These are phyloP conservation scores for Rattus rattus DNA, from an alignment of 2,113 vertebrate species.

Conservation along the genomic window DNA sequence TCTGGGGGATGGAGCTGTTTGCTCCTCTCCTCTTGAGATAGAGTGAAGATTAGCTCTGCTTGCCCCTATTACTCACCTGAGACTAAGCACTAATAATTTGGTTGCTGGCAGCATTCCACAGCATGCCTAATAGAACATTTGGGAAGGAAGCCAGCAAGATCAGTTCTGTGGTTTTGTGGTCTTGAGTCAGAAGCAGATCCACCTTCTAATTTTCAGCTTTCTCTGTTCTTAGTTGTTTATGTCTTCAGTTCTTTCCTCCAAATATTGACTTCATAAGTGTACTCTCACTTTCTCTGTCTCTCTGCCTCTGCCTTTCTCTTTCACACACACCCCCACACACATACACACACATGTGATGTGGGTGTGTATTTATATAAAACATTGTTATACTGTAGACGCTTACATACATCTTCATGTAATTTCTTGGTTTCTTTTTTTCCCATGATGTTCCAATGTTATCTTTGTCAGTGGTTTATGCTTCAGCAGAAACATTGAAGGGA, in stretches of 20 bases:
- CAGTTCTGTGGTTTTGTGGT: slow-evolving; percentile 43
- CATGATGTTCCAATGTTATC: background rate
- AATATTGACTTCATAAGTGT: slow-evolving; percentile 1
- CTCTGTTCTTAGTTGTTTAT: background rate
- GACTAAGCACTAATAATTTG: slow-evolving; percentile 69
- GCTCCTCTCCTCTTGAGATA: background rate
- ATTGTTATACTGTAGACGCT: background rate
- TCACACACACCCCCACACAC: too few relatives aligned
- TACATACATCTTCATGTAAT: background rate
- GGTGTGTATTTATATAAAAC: background rate
- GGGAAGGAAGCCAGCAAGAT: slow-evolving; percentile 68
- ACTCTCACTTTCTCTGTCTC: background rate
- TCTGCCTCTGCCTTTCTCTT: background rate
- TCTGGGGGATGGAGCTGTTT: slow-evolving; percentile 16
- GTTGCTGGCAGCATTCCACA: slow-evolving; percentile 70
- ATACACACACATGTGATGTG: too few relatives aligned
- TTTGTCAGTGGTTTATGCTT: background rate
- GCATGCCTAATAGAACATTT: slow-evolving; percentile 65
- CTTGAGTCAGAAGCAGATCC: slow-evolving; percentile 8
- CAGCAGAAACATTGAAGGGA: background rate
- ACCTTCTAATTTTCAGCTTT: slow-evolving; percentile 34
- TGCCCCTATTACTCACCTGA: slow-evolving; percentile 46
- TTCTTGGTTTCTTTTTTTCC: background rate
- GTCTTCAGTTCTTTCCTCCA: slow-evolving; percentile 44
- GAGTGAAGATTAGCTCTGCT: background rate